These are phyloP conservation scores for Kryptolebias marmoratus DNA, from an alignment of 2,113 vertebrate genomes.

Conservation along the genomic window DNA sequence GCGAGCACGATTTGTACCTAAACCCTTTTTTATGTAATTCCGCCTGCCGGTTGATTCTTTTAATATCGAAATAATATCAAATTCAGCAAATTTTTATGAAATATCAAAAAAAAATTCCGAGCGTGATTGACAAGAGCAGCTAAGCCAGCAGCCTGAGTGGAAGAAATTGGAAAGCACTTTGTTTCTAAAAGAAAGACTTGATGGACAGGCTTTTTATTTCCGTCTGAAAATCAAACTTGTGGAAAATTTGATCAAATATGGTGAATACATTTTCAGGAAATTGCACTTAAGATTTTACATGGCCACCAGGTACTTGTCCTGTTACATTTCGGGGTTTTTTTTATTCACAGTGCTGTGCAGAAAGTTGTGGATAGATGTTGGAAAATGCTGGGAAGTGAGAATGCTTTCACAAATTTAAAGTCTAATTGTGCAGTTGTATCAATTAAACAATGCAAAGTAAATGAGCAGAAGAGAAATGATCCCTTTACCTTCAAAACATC, in stretches of 20 bases:
- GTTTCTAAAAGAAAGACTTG: not conserved
- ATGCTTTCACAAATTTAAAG: not conserved
- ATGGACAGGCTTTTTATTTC: slow-evolving; percentile 21
- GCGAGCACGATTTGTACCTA: not conserved
- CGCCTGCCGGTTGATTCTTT: not conserved
- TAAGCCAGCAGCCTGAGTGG: not conserved
- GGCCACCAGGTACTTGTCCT: not conserved
- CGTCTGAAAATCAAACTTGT: not conserved
- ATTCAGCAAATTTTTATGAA: not conserved
- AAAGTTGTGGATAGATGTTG: not conserved
- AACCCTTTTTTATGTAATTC: not conserved
- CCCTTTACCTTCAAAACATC: too few relatives aligned
- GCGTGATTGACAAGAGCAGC: not conserved
- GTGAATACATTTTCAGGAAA: slow-evolving; percentile 5
- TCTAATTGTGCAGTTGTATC: too few relatives aligned
- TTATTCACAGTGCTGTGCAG: not conserved
- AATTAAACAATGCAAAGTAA: too few relatives aligned
- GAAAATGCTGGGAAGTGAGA: not conserved
- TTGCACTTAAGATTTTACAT: slow-evolving; percentile 15
- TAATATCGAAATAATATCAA: not conserved
- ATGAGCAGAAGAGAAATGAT: too few relatives aligned
- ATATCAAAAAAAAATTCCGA: slow-evolving; percentile 6
- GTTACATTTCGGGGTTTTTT: slow-evolving; percentile 26
- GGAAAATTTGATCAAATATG: slow-evolving; percentile 4
- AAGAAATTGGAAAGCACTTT: slow-evolving; percentile 6